Evolutionary conservation across 1,140 invertebrate genomes (phyloP), one percentile per base, ranked within the genome.

Genomic region (Bombus cullumanus): DNA sequence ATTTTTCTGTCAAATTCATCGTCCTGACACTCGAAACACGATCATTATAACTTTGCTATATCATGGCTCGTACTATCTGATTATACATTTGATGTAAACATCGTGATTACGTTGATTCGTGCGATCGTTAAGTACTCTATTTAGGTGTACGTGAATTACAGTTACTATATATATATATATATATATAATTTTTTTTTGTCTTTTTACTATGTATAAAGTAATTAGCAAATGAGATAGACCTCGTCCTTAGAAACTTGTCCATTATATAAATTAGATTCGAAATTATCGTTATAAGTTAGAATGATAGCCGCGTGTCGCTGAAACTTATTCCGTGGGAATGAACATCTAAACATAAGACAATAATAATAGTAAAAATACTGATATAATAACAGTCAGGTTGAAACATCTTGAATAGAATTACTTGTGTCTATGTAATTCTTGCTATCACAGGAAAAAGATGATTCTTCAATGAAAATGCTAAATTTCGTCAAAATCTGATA

Each of bases 91-190:
- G 0, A 66, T 31, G 34, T 37, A 25, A 68, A 68, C 3, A 5
- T 68, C 1, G 9, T 68, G 34, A 68, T 71, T 39, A 39, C 68
- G 37, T 39, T 39, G 37, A 39, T 10, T 71, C 68, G 25, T 72
- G 69, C 69, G 69, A 41, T 72, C 37, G 28, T 73, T 73, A 73
- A 73, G 41, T 73, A 73, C 71, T 12, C n/a, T 73, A 47, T n/a
- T 73, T 73, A 73, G 43, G n/a, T 73, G 22, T 71, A 71, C 39
- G 39, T 41, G 69, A 41, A 13, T 73, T 43, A 31, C 18, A 18
- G 10, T 73, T 73, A 31, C 3, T 73, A 13, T n/a, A 53, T 53
- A 2, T 53, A 22, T 53, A 53, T 53, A 22, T 53, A 18, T 53
- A 15, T 43, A 39, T 6, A n/a, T n/a, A n/a, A n/a, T 34, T 34